Percentiles rank a stretch among this genome's conserved stretches.
phyloP scores from a whole-genome alignment of 2,113 vertebrate species.

The Barbus barbus region DNA sequence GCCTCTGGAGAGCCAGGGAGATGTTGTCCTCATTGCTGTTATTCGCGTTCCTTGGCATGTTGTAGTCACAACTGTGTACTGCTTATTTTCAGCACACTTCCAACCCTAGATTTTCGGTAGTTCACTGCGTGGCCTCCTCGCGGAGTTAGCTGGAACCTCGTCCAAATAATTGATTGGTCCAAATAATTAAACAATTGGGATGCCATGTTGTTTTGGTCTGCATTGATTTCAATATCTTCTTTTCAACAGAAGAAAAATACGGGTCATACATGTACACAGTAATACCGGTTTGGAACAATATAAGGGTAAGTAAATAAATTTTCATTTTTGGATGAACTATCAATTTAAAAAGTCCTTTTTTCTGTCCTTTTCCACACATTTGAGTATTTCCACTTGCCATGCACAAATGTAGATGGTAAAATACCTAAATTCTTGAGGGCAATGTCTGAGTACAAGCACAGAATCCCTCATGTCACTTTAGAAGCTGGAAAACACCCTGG shows the following conservation, averaged over 20 bases:
- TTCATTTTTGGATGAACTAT: neutral
- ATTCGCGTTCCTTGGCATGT: too few relatives aligned
- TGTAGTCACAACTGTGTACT: too few relatives aligned
- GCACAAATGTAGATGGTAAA: neutral
- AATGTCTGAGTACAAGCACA: neutral
- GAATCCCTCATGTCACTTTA: constrained; percentile 23
- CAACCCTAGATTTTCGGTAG: too few relatives aligned
- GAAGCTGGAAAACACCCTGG: constrained; percentile 31
- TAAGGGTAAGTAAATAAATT: neutral
- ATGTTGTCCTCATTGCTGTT: too few relatives aligned
- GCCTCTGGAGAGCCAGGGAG: too few relatives aligned
- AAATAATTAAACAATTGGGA: neutral
- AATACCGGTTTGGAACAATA: neutral
- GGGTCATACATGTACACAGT: too few relatives aligned
- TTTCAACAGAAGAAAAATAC: neutral
- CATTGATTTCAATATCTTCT: neutral
- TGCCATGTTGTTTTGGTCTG: neutral
- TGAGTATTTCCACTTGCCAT: neutral
- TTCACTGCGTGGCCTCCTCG: too few relatives aligned
- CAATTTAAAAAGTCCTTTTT: too few relatives aligned
- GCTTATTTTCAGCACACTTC: too few relatives aligned
- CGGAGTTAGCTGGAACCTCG: too few relatives aligned
- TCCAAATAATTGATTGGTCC: too few relatives aligned
- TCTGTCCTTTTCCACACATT: too few relatives aligned
- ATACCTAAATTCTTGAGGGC: neutral